These are phyloP conservation scores for Caenorhabditis tropicalis DNA, from an alignment of 1,140 invertebrate species.

Conservation along the genomic window DNA sequence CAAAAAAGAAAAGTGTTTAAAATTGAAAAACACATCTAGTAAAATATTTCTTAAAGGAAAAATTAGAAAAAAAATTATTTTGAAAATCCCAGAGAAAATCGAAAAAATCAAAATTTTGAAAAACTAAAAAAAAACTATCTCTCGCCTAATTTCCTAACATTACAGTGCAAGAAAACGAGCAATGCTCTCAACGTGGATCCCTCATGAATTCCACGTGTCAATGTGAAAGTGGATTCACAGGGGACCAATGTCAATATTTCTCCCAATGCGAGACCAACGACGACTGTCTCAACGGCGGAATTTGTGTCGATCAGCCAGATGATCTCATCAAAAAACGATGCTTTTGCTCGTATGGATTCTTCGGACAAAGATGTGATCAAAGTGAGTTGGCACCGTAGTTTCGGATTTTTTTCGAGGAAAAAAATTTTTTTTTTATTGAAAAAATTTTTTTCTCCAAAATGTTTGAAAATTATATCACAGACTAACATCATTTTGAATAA, in stretches of 20 bases:
- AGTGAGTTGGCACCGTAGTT: constrained; percentile 68
- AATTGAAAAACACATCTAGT: too few relatives aligned
- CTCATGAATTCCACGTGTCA: constrained; percentile 58
- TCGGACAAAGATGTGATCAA: constrained; percentile 71
- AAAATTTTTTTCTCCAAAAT: too few relatives aligned
- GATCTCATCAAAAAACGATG: constrained; percentile 75
- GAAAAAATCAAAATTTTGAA: too few relatives aligned
- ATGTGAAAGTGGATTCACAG: constrained; percentile 61
- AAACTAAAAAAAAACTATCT: neutral
- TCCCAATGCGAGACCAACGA: constrained; percentile 54
- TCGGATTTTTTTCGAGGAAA: neutral
- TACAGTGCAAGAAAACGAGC: neutral
- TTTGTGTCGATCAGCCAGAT: constrained; percentile 53
- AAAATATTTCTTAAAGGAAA: too few relatives aligned
- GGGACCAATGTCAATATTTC: constrained; percentile 66
- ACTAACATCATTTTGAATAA: too few relatives aligned
- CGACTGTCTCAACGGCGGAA: constrained; percentile 74
- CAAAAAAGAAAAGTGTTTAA: too few relatives aligned
- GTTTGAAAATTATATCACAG: too few relatives aligned
- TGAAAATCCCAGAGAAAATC: too few relatives aligned
- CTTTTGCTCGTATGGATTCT: constrained; percentile 57
- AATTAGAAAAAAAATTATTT: too few relatives aligned
- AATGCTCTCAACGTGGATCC: constrained; percentile 56
- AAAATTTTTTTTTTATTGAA: too few relatives aligned
- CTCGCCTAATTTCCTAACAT: neutral